Base-by-base conservation (phyloP, 2,888 invertebrate species). In the Drosophila eohydei region DNA sequence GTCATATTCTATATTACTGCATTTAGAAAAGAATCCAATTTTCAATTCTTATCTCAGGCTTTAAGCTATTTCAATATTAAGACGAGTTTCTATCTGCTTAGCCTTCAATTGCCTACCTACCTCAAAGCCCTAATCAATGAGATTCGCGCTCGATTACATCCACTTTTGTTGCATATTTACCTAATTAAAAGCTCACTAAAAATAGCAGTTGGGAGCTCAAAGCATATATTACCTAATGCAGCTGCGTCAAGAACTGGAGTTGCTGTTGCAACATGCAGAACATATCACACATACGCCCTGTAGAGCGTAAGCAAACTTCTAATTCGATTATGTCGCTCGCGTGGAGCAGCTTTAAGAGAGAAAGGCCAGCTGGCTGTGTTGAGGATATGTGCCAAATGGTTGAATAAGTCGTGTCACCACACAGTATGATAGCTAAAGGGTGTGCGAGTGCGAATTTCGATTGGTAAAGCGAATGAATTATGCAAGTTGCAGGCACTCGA, bases 271-370 rank as follows among this genome's bases (percentile, higher is more conserved):
- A 3, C 26, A 55, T 41, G 55, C 50, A 60, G 30, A 61, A 26
- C 43, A 70, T 60, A 72, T 69, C 57, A 70, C 68, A 54, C 71
- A 83, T 81, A 80, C 84, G 87, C 57, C 77, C 54, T 43, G 84
- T 70, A 36, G 68, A 51, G 52, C 65, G 59, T 62, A 51, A 43
- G 48, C 38, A 40, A 75, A 60, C 51, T 55, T 66, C 55, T 77
- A 83, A 83, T 74, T 74, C 67, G 72, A 66, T 86, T 86, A 81
- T 61, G 58, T 56, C 34, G 38, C 34, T 40, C 6, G 32, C n/a
- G 32, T 2, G 16, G 6, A 0, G 43, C 43, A 43, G 21, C 43
- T 50, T 12, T 14, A 50, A 32, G 50, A 26, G 26, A 16, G 28
- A 28, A 48, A 44, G 40, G 34, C 38, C 26, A 9, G 16, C 16